phyloP scores from a whole-genome alignment of 2,113 vertebrate species.

The Cromileptes altivelis region DNA sequence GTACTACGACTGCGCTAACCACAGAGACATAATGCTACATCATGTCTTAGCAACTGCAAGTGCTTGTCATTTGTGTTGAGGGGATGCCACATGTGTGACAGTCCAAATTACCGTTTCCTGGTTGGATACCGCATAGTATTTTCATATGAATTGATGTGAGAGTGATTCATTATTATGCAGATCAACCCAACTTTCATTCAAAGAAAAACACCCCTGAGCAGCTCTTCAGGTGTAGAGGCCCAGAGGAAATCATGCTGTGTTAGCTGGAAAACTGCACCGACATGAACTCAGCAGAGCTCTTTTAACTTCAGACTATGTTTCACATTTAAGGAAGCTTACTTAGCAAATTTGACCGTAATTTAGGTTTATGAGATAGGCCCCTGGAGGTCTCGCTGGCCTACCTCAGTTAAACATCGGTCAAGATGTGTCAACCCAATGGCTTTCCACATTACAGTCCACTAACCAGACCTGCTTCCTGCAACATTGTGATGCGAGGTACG shows the following conservation, averaged over 20 bases:
- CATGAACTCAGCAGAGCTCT: background rate
- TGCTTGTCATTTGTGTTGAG: background rate
- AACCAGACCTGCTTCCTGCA: background rate
- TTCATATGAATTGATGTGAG: slow-evolving; percentile 11
- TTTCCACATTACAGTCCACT: background rate
- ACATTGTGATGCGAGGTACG: background rate
- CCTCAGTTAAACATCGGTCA: slow-evolving; percentile 23
- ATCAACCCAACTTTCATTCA: slow-evolving; percentile 12
- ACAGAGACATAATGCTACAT: background rate
- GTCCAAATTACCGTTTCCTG: slow-evolving; percentile 13
- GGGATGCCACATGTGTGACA: slow-evolving; percentile 2
- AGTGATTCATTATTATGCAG: slow-evolving; percentile 49
- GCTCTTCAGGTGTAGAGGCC: slow-evolving; percentile 16
- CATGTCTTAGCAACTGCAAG: background rate
- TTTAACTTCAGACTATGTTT: background rate
- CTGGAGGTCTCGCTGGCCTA: background rate
- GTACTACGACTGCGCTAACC: background rate
- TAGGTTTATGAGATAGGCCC: background rate
- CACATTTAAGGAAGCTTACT: slow-evolving; percentile 27
- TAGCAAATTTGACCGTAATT: slow-evolving; percentile 15
- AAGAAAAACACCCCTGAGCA: slow-evolving; percentile 36
- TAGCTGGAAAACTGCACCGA: slow-evolving; percentile 33
- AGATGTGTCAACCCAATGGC: background rate
- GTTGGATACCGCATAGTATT: background rate
- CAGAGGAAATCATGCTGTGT: slow-evolving; percentile 30